Evolutionary conservation across 1,140 invertebrate genomes (phyloP).

Genomic region (Anoplolepis gracilipes): DNA sequence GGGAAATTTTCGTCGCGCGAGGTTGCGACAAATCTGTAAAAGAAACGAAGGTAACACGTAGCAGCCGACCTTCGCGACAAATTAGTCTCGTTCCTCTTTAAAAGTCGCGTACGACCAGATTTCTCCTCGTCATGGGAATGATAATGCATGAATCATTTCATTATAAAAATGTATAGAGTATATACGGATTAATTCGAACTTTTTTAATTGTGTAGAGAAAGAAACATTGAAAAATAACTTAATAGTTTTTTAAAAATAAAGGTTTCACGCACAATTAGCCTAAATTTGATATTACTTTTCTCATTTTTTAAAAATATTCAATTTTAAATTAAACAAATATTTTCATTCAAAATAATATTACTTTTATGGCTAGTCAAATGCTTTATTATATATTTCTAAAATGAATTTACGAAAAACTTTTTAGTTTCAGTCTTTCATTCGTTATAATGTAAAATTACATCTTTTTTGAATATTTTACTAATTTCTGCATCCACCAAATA

Average conservation of each 20-base stretch:
- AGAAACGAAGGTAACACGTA: conserved; percentile 32
- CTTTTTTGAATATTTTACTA: not conserved
- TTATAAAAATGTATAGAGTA: conserved; percentile 1
- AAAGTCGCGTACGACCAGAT: conserved; percentile 44
- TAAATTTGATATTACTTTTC: not conserved
- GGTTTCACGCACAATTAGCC: not conserved
- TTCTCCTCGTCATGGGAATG: conserved; percentile 53
- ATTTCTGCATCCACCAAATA: not conserved
- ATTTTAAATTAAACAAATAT: not conserved
- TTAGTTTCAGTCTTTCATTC: not conserved
- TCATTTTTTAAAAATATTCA: not conserved
- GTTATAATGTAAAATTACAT: not conserved
- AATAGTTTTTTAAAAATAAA: too few species aligned
- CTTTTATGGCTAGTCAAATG: not conserved
- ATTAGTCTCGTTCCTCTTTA: conserved; percentile 67
- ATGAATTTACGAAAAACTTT: not conserved
- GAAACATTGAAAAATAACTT: not conserved
- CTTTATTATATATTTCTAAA: not conserved
- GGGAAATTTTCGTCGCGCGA: conserved; percentile 53
- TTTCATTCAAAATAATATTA: not conserved
- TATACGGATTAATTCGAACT: not conserved
- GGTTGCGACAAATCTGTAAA: conserved; percentile 39
- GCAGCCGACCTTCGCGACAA: conserved; percentile 58
- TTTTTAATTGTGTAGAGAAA: not conserved
- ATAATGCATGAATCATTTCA: not conserved